Percentiles rank a stretch among this genome's conserved stretches.
These are phyloP conservation scores for Leucosticte australis DNA, from an alignment of 2,113 vertebrate genomes.

Conservation along the genomic window DNA sequence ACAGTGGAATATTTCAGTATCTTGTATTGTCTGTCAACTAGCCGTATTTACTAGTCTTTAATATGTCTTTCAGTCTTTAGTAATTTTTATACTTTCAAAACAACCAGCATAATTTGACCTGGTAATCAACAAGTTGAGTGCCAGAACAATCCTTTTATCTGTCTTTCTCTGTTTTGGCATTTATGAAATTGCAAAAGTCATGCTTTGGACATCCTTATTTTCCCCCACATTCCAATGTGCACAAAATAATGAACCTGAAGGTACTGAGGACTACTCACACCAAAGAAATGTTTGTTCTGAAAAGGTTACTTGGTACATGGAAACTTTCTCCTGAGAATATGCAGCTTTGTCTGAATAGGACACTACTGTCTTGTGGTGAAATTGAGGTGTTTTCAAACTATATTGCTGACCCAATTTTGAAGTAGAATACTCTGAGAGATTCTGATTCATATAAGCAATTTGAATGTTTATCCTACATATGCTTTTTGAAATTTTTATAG, in stretches of 20 bases:
- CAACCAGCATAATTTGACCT: not conserved
- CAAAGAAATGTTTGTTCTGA: not conserved
- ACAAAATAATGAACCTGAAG: not conserved
- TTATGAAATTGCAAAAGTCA: not conserved
- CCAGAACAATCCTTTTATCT: not conserved
- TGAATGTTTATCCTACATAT: not conserved
- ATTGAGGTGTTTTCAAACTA: not conserved
- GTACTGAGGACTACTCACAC: not conserved
- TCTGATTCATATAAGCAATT: not conserved
- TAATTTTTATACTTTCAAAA: not conserved
- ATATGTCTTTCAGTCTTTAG: not conserved
- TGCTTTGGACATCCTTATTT: not conserved
- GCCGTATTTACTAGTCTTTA: not conserved
- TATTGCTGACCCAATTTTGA: not conserved
- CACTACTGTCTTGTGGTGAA: not conserved
- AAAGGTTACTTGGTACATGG: not conserved
- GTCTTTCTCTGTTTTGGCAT: not conserved
- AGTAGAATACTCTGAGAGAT: not conserved
- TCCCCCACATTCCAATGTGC: not conserved
- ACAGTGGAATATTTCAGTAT: not conserved
- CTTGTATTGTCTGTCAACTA: not conserved
- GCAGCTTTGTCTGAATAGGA: not conserved
- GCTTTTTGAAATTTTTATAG: not conserved
- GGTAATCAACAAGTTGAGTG: not conserved
- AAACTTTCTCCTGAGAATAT: not conserved